Evolutionary conservation across 2,113 vertebrate genomes (phyloP), one percentile per base, ranked within the genome.

Genomic region (Emydocephalus ijimae): DNA sequence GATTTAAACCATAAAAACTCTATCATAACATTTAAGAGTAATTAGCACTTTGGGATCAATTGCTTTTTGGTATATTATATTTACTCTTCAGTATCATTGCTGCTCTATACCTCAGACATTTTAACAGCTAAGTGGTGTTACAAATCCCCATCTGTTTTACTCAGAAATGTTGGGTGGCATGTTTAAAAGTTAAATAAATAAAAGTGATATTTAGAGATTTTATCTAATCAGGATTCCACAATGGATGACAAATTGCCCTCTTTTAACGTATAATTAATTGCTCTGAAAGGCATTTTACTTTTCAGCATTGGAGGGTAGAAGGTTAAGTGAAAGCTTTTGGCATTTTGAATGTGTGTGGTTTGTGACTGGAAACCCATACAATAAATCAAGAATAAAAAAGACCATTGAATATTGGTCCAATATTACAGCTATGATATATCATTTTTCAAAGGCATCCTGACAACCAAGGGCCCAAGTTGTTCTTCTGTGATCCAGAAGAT

Each of bases 111-210:
- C 56, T 87, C 20, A 90, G 61, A 89, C 26, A 87, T 87, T 61
- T 92, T 39, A 48, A 29, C 90, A 45, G 39, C 88, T 86, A 69
- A 54, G 81, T 21, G 55, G 21, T 29, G 43, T 54, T 86, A 85
- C 81, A 87, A 81, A 61, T 74, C 55, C 48, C 81, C 87, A 91
- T 89, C 90, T 81, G 45, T 85, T 89, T 23, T 48, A 92, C 61
- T 81, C 93, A 85, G 69, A 55, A 87, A 92, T 86, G 54, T 18
- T 91, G 85, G 94, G 87, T 89, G n/a, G 61, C 55, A 93, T n/a
- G 61, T 92, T 91, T 94, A 94, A 95, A 95, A 90, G 34, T 91
- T 91, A 89, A 95, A 92, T 95, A 95, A 96, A 95, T 95, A 95
- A 94, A 94, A 92, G 90, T 43, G 23, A 90, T 94, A 93, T 93